Percentiles rank a stretch among this genome's conserved stretches.
Evolutionary conservation across 1,140 invertebrate genomes (phyloP).

Genomic region (Drosophila ironensis): DNA sequence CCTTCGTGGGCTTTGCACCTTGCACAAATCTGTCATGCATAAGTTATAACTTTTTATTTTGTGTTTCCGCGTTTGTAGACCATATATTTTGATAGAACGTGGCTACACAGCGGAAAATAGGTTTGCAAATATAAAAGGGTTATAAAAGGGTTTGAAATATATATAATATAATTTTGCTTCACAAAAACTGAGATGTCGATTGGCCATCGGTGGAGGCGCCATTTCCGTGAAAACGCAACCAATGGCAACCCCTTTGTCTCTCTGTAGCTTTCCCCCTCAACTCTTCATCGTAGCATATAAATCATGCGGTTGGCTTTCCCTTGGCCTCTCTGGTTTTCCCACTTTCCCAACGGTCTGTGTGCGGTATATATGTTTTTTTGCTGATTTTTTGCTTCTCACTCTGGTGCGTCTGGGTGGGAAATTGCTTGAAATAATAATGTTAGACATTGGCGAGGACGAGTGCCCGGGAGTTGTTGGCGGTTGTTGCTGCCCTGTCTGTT

Average conservation of each 20-base stretch:
- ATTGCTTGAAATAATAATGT: conserved; percentile 79
- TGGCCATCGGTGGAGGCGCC: too few relatives aligned
- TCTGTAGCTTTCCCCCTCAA: not conserved
- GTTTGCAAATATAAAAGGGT: not conserved
- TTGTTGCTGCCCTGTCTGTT: conserved; percentile 32
- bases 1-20: conserved; percentile 63
- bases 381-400: conserved; percentile 21
- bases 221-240: too few relatives aligned
- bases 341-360: not conserved
- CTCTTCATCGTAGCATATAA: conserved; percentile 52
- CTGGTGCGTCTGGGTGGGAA: conserved; percentile 59
- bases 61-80: conserved; percentile 69
- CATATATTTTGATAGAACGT: conserved; percentile 39
- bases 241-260: not conserved
- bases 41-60: conserved; percentile 74
- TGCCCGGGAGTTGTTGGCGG: not conserved
- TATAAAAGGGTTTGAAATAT: not conserved
- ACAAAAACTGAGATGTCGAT: too few relatives aligned
- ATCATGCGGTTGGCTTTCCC: conserved; percentile 70
- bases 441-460: conserved; percentile 33
- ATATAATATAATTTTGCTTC: not conserved
- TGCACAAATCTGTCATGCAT: conserved; percentile 75
- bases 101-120: conserved; percentile 8
- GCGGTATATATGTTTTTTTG: conserved; percentile 1
- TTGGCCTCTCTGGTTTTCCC: conserved; percentile 13